Evolutionary conservation across 92 coral and sea anemone species (phyloP).

Genomic region (Zoanthus sansibaricus): DNA sequence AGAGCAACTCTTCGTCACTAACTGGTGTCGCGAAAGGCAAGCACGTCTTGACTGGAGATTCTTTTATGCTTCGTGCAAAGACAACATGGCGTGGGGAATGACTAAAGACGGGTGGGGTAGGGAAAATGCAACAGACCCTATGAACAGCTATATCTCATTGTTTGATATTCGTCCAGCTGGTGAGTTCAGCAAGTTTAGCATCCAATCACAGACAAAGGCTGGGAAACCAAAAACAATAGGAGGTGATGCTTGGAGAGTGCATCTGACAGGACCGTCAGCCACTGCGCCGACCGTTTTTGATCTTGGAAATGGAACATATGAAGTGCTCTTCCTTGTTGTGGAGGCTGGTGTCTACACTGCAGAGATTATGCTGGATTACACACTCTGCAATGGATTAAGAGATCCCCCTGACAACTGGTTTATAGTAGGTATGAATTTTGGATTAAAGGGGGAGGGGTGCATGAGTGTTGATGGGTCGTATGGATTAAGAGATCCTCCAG

Average conservation of each 20-base stretch:
- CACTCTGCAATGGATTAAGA: slow-evolving; percentile 40
- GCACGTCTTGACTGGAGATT: slow-evolving; percentile 53
- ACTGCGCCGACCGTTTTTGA: slow-evolving; percentile 41
- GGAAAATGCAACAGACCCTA: slow-evolving; percentile 37
- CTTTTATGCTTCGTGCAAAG: slow-evolving; percentile 44
- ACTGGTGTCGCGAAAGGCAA: slow-evolving; percentile 41
- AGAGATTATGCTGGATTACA: slow-evolving; percentile 41
- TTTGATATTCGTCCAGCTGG: slow-evolving; percentile 53
- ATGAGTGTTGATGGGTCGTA: not conserved
- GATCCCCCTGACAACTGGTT: slow-evolving; percentile 50
- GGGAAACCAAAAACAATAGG: slow-evolving; percentile 38
- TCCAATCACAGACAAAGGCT: slow-evolving; percentile 31
- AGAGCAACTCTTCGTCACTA: slow-evolving; percentile 10
- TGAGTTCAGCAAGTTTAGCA: slow-evolving; percentile 34
- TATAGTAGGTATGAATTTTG: slow-evolving; percentile 26
- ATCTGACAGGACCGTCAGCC: slow-evolving; percentile 33
- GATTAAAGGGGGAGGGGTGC: too few species aligned
- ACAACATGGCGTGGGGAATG: slow-evolving; percentile 58
- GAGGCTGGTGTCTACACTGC: slow-evolving; percentile 46
- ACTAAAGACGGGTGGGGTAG: slow-evolving; percentile 51
- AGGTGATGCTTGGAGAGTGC: slow-evolving; percentile 53
- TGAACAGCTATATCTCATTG: slow-evolving; percentile 33
- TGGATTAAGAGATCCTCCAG: slow-evolving; percentile 44
- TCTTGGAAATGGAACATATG: slow-evolving; percentile 39
- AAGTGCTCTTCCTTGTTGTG: slow-evolving; percentile 36